Conservation (phyloP, 2,797 vertebrate genomes). For the Sebastes oblongus region DNA sequence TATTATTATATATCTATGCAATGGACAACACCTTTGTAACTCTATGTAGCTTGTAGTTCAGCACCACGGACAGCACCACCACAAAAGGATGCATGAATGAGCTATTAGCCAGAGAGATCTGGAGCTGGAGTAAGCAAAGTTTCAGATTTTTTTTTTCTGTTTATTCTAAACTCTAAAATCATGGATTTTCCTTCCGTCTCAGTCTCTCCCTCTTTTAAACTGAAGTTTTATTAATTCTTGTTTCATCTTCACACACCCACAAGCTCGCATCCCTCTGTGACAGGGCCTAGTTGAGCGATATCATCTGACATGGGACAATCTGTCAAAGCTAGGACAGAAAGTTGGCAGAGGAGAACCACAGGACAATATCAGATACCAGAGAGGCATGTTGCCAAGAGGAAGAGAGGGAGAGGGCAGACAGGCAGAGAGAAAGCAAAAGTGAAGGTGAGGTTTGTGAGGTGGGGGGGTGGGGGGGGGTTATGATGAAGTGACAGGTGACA, state of each 20-base stretch:
- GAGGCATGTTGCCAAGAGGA: slow-evolving; percentile 36
- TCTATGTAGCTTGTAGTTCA: not conserved
- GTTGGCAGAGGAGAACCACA: slow-evolving; percentile 33
- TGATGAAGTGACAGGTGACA: not conserved
- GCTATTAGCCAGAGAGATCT: not conserved
- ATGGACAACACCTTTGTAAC: not conserved
- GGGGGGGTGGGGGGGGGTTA: not conserved
- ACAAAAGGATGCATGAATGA: not conserved
- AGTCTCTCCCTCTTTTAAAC: not conserved
- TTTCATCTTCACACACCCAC: slow-evolving; percentile 12
- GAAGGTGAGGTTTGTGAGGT: not conserved
- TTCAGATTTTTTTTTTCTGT: not conserved
- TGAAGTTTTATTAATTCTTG: not conserved
- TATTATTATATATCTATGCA: too few relatives aligned
- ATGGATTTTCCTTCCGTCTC: not conserved
- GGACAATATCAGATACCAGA: slow-evolving; percentile 44
- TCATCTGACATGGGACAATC: slow-evolving; percentile 59
- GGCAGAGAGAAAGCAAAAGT: slow-evolving; percentile 11
- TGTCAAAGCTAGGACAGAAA: slow-evolving; percentile 52
- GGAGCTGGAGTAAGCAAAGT: not conserved
- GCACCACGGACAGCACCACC: slow-evolving; percentile 29
- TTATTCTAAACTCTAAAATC: not conserved
- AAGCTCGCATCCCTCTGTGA: slow-evolving; percentile 14
- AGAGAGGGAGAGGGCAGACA: not conserved
- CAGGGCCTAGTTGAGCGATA: slow-evolving; percentile 41